Evolutionary conservation across 2,888 invertebrate genomes (phyloP).

Genomic region (Sinelater perroti): DNA sequence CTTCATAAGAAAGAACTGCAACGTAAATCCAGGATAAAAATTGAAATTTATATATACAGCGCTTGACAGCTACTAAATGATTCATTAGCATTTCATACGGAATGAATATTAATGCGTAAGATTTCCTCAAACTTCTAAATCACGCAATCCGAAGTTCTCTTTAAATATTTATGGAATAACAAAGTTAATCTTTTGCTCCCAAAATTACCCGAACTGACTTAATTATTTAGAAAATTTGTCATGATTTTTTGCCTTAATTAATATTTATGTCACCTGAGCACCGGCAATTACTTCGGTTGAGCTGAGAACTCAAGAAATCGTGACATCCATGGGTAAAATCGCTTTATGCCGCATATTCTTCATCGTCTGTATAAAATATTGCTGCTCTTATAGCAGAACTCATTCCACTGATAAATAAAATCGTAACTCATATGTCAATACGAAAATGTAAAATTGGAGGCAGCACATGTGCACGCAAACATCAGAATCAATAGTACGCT

Average conservation of each 20-base stretch:
- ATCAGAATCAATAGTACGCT: constrained; percentile 12
- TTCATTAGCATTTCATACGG: constrained; percentile 48
- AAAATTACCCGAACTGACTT: constrained; percentile 33
- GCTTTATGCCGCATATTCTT: no score
- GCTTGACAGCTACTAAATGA: constrained; percentile 49
- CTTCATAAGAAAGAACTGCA: no score
- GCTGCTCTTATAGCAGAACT: not conserved
- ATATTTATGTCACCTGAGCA: constrained; percentile 25
- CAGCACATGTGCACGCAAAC: constrained; percentile 10
- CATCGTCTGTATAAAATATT: constrained; percentile 2
- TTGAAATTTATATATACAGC: constrained; percentile 54
- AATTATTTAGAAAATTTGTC: constrained; percentile 31
- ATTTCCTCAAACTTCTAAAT: constrained; percentile 37
- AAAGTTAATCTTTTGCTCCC: constrained; percentile 35
- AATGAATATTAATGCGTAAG: constrained; percentile 46
- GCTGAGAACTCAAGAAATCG: no score
- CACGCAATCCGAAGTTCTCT: constrained; percentile 37
- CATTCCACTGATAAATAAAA: constrained; percentile 8
- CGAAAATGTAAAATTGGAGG: constrained; percentile 13
- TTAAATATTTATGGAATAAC: constrained; percentile 39
- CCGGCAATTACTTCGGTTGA: constrained; percentile 22
- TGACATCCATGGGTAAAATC: no score
- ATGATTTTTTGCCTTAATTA: constrained; percentile 29
- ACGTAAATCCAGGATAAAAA: constrained; percentile 42
- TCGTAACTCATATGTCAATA: constrained; percentile 18